Evolutionary conservation across 2,888 invertebrate species (phyloP), one percentile per base, ranked within the genome.

Genomic region (Drosophila engyochracea): DNA sequence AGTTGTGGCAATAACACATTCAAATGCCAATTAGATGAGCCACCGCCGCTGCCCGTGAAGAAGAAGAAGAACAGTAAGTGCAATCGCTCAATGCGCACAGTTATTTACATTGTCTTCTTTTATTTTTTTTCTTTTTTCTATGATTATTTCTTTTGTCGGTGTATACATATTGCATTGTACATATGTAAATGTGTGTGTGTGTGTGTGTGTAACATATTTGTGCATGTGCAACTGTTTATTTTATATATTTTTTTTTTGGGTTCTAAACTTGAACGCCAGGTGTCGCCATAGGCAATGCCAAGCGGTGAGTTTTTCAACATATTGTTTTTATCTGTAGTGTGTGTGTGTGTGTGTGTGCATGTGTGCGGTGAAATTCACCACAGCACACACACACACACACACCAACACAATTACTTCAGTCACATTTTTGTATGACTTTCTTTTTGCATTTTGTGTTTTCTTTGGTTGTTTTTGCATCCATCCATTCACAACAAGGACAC

Each of bases 31-130:
- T 95, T 96, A 84, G 96, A 96, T 84, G 94, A 95, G 91, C 97
- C 98, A 76, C 98, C 98, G 75, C 98, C 98, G 59, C 94, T 98
- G 80, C 98, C 98, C 51, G 96, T 97, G 54, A 98, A 98, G 94
- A 98, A 98, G 94, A 98, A 98, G 94, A 97, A 97, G 94, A 97
- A 98, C 95, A 98, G 98, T 98, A 96, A 97, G 98, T 97, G 94
- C 91, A 70, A 72, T 73, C 63, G 71, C 67, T 64, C 65, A 70
- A 66, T 69, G 72, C 70, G 81, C 79, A 80, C 85, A 82, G 66
- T 89, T 90, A 89, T 83, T 91, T 82, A 47, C 22, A 89, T 79
- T 63, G 71, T 75, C 61, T 81, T 72, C 53, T 66, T 44, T 54
- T 49, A 35, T 59, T 57, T 58, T 62, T 72, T 69, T 70, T 53